A percentile compares a stretch with the other conserved stretches of the same genome.
phyloP scores from a whole-genome alignment of 2,113 vertebrate genomes.

The Chascanopsetta lugubris region DNA sequence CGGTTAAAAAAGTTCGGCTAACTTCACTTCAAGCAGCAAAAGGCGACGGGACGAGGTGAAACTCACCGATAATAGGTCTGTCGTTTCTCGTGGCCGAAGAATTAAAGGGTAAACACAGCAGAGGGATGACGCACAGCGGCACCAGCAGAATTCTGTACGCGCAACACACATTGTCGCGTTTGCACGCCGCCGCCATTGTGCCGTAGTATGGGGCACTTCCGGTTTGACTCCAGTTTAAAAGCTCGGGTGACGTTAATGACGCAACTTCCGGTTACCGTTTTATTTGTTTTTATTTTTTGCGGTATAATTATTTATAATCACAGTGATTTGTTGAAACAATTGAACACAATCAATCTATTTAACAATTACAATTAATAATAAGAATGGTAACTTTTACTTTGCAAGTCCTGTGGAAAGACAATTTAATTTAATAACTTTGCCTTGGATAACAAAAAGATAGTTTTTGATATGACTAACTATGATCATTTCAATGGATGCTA shows the following conservation, averaged over 20 bases:
- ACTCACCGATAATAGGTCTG: constrained; percentile 77
- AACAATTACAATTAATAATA: too few relatives aligned
- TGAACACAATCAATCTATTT: too few relatives aligned
- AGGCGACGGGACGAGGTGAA: not conserved
- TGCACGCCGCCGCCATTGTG: not conserved
- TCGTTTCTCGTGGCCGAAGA: constrained; percentile 55
- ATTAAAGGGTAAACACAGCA: not conserved
- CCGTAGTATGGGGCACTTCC: not conserved
- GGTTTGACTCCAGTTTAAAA: constrained; percentile 22
- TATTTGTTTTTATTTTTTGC: not conserved
- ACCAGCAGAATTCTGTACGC: constrained; percentile 1
- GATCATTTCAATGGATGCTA: too few relatives aligned
- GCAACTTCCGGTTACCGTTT: not conserved
- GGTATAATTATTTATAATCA: not conserved
- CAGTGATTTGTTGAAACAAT: too few relatives aligned
- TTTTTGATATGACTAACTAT: too few relatives aligned
- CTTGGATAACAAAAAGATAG: too few relatives aligned
- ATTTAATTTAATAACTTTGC: too few relatives aligned
- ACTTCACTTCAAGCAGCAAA: too few relatives aligned
- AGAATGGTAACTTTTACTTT: too few relatives aligned
- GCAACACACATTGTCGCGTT: not conserved
- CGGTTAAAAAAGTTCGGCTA: too few relatives aligned
- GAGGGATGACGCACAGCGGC: not conserved
- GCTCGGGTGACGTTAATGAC: not conserved
- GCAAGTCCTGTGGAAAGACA: not conserved